These are phyloP conservation scores for Leptopilina boulardi DNA, from an alignment of 1,140 invertebrate species.

Conservation along the genomic window DNA sequence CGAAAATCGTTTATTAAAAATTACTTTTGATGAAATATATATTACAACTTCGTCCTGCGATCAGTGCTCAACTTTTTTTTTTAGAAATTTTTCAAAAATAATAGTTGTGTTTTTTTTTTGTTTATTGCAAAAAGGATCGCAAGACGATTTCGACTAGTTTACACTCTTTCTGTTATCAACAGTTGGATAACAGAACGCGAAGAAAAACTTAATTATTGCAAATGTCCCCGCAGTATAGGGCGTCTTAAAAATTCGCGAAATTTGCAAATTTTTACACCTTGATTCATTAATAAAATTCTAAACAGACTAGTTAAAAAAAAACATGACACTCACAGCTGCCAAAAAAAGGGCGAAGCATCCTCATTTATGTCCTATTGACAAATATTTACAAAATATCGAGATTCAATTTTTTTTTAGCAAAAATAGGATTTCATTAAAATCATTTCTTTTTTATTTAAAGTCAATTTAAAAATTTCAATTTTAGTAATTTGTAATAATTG, in stretches of 20 bases:
- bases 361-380: background rate
- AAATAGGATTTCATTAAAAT: background rate
- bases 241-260: background rate
- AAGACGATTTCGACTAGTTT: slow-evolving; percentile 70
- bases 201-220: slow-evolving; percentile 52
- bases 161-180: slow-evolving; percentile 63
- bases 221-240: background rate
- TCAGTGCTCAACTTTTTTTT: background rate
- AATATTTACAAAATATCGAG: background rate
- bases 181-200: slow-evolving; percentile 50
- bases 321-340: slow-evolving; percentile 18
- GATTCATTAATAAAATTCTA: background rate
- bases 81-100: background rate
- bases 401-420: background rate
- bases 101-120: background rate
- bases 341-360: background rate
- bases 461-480: too few relatives aligned
- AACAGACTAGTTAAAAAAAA: slow-evolving; percentile 24
- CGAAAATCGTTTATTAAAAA: background rate
- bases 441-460: too few relatives aligned
- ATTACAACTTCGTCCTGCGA: background rate
- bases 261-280: background rate
- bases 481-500: too few relatives aligned
- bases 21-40: background rate
- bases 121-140: slow-evolving; percentile 45